phyloP scores from a whole-genome alignment of 2,113 vertebrate species.

The Podarcis cretensis region DNA sequence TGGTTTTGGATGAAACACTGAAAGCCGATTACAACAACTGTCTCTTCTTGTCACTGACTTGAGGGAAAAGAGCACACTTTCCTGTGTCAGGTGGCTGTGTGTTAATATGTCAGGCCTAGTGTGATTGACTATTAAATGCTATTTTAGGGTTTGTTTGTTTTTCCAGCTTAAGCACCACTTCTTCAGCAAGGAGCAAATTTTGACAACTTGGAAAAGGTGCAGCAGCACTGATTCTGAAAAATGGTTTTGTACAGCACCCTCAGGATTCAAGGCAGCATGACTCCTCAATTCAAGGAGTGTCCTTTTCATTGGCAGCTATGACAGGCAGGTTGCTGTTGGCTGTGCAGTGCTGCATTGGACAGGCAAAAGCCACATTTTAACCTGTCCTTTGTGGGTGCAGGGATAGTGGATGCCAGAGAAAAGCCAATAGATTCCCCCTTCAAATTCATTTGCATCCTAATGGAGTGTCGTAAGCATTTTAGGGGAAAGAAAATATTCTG shows the following conservation, averaged over 20 bases:
- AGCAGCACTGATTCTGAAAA: neutral
- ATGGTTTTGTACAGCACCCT: neutral
- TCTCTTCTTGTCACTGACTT: neutral
- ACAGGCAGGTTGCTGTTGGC: neutral
- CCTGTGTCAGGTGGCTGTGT: neutral
- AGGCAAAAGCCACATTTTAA: neutral
- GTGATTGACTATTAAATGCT: neutral
- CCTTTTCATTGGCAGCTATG: neutral
- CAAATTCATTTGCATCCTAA: neutral
- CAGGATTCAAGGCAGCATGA: neutral
- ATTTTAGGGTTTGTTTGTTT: neutral
- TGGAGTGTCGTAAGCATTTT: conserved; percentile 30
- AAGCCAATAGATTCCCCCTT: neutral
- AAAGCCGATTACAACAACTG: neutral
- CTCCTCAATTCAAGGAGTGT: neutral
- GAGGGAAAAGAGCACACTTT: neutral
- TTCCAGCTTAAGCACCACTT: neutral
- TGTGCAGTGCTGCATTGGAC: neutral
- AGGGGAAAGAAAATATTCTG: neutral
- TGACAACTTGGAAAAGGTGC: neutral
- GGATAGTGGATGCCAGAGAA: neutral
- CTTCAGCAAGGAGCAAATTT: accelerated
- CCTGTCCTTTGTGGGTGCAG: neutral
- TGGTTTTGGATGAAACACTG: neutral
- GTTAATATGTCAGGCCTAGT: neutral